phyloP scores from a whole-genome alignment of 2,797 vertebrate genomes.

The Phrynocephalus forsythii region DNA sequence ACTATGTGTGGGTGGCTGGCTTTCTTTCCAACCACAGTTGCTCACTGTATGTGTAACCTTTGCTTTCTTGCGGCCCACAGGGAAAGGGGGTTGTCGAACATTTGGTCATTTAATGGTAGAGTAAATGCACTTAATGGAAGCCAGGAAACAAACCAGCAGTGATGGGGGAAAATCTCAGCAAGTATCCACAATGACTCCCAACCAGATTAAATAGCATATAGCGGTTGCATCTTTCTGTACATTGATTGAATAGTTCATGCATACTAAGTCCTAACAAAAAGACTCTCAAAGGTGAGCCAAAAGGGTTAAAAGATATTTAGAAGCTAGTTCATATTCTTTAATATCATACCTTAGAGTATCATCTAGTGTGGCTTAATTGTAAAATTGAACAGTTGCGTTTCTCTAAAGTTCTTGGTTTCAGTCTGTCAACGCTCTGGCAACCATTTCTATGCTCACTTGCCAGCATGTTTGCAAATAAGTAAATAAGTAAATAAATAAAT shows the following conservation, averaged over 20 bases:
- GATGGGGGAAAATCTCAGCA: not conserved
- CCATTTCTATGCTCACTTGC: too few species aligned
- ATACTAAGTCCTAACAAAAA: not conserved
- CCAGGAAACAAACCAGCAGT: not conserved
- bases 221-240: too few species aligned
- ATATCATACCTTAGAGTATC: too few species aligned
- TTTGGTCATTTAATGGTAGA: slow-evolving; percentile 1
- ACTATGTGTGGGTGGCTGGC: not conserved
- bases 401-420: too few species aligned
- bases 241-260: not conserved
- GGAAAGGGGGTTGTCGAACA: not conserved
- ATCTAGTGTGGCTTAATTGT: too few species aligned
- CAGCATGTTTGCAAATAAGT: too few species aligned
- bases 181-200: too few species aligned
- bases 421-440: too few species aligned
- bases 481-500: too few species aligned
- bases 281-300: not conserved
- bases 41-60: not conserved
- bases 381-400: too few species aligned
- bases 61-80: not conserved
- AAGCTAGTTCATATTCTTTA: not conserved
- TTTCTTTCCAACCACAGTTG: not conserved
- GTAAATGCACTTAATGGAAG: not conserved
- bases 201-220: not conserved
- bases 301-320: not conserved